Evolutionary conservation across 2,113 vertebrate genomes (phyloP), one percentile per base, ranked within the genome.

Genomic region (Empidonax traillii): DNA sequence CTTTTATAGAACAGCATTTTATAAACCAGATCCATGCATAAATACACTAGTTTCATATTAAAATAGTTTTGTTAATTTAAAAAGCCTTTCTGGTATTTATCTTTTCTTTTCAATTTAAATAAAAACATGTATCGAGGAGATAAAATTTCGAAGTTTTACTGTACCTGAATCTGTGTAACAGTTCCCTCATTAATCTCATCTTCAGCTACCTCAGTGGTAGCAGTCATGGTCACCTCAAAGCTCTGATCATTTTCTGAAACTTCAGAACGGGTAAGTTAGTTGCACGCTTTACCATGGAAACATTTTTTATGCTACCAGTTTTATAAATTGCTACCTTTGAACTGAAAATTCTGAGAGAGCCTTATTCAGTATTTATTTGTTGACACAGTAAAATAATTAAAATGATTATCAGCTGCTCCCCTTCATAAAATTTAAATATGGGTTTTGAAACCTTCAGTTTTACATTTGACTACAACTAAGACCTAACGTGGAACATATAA

Each of bases 141-240:
- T 65, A 19, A n/a, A 13, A 37, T 14, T 81, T 12, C 63, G 9
- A 94, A 91, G 14, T 46, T 72, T 82, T 93, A 95, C 80, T 84
- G 59, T 98, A 99, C 99, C 99, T 99, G 99, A 85, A 99, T 99
- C 93, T 99, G 99, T 91, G 99, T 98, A 85, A 98, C 98, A 37
- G 98, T 98, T 43, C 98, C 99, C 93, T 99, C 98, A 2, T 98
- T 98, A 72, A 99, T 97, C 55, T 99, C 99, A 61, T 97, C 98
- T 63, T 98, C 99, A 47, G 98, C 98, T 65, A 99, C 98, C 86
- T 99, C 98, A n/a, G 99, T 98, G 69, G 98, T 98, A 52, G 99
- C 98, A 28, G 99, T 99, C 99, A 99, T 99, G 61, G 99, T 99
- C 98, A 99, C 99, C 99, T 99, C 99, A 92, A 99, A 99, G 97